Base-by-base conservation (phyloP, 1,140 invertebrate genomes). In the Idris sp. region DNA sequence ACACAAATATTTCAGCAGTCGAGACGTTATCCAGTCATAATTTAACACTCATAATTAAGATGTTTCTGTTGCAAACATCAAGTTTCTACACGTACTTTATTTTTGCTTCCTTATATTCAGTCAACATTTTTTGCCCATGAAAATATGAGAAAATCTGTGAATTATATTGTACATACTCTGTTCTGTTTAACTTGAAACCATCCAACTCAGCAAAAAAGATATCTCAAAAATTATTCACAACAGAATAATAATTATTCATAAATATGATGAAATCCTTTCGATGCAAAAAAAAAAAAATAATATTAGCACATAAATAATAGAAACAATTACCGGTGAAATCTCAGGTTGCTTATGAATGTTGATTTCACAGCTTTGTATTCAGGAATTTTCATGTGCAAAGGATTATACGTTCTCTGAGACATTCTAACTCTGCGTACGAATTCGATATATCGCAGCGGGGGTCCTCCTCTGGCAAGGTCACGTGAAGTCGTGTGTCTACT, bases 1-100 rank as follows among this genome's bases (percentile, higher is more conserved):
- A 82, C 74, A 80, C 83, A 80, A 84, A 84, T 84, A 84, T 84
- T 82, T 85, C 83, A 84, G 76, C 81, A 74, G 72, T 51, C 72
- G 75, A 74, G 72, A 79, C 68, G 54, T 65, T 51, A 51, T 72
- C 79, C 46, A 65, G 76, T 81, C 79, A 78, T 85, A 83, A 85
- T 83, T 83, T 83, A 82, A 58, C 51, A 67, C 74, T 80, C 59
- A 78, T 83, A 83, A 85, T 83, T 83, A 83, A 83, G 76, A 81
- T 73, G 77, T 78, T 51, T 41, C 28, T 28, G 14, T 51, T 1
- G 43, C 19, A 7, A 33, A 15, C 19, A 25, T 33, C 13, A 26
- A 49, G 41, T 25, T 46, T 46, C 11, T 46, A 16, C 9, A 4
- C 26, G 26, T 41, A 25, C 36, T 53, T 53, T 33, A 22, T 44